These are phyloP conservation scores for Physella acuta DNA, from an alignment of 1,140 invertebrate species.

Conservation along the genomic window DNA sequence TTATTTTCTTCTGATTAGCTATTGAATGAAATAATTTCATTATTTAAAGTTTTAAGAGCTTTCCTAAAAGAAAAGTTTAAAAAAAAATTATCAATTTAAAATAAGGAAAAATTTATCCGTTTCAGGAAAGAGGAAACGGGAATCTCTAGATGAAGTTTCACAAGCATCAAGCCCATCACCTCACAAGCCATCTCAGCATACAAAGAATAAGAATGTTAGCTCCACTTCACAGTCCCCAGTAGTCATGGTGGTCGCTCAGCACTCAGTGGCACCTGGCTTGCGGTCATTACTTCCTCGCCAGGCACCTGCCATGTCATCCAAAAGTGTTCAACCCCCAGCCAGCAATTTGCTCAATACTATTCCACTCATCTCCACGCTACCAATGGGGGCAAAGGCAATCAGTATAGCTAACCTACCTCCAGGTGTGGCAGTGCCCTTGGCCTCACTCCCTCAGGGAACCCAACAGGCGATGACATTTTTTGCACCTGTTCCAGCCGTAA, in stretches of 20 bases:
- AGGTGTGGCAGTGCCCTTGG: conserved; percentile 9
- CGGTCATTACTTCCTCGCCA: conserved; percentile 27
- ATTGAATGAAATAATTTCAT: too few relatives aligned
- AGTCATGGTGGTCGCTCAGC: conserved; percentile 30
- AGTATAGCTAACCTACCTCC: conserved; percentile 11
- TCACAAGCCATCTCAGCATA: too few relatives aligned
- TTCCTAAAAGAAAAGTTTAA: too few relatives aligned
- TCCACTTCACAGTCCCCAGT: conserved; percentile 14
- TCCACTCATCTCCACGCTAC: conserved; percentile 19
- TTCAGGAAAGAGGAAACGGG: too few relatives aligned
- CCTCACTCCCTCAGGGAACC: conserved; percentile 4
- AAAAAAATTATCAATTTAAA: too few relatives aligned
- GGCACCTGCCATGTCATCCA: neutral
- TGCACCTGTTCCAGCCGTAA: neutral
- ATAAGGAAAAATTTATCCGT: too few relatives aligned
- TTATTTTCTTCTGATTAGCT: too few relatives aligned
- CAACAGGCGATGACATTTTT: conserved; percentile 19
- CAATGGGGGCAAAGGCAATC: conserved; percentile 21
- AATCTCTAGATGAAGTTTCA: neutral
- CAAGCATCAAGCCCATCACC: too few relatives aligned
- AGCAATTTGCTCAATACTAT: conserved; percentile 3
- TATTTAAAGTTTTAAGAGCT: too few relatives aligned
- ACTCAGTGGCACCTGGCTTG: conserved; percentile 23
- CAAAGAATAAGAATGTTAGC: neutral
- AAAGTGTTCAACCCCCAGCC: neutral